Evolutionary conservation across 2,797 vertebrate genomes (phyloP).

Genomic region (Falco berigora): DNA sequence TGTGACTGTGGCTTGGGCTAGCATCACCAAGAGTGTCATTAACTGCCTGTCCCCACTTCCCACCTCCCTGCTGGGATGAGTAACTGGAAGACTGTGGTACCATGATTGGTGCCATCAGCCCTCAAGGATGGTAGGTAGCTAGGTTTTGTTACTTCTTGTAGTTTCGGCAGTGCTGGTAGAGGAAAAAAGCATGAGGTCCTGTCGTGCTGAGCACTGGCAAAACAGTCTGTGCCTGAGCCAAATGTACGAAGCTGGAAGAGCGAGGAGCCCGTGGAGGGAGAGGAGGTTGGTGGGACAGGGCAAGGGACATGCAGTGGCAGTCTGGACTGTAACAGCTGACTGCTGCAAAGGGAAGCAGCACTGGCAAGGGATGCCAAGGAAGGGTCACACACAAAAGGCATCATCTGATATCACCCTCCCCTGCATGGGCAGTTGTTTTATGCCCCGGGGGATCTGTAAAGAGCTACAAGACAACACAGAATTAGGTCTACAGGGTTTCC

Average conservation of each 20-base stretch:
- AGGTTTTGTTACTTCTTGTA: background rate
- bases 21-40: background rate
- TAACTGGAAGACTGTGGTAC: background rate
- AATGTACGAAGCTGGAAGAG: background rate
- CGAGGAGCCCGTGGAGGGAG: background rate
- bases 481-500: background rate
- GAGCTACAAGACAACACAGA: background rate
- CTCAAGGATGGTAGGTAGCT: background rate
- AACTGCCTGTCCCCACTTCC: background rate
- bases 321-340: background rate
- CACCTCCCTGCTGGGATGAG: background rate
- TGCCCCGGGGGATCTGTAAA: background rate
- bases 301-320: background rate
- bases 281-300: fast-evolving
- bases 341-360: background rate
- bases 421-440: background rate
- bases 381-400: background rate
- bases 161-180: background rate
- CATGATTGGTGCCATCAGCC: too few relatives aligned
- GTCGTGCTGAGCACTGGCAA: background rate
- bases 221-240: background rate
- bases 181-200: background rate
- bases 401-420: background rate
- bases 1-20: background rate
- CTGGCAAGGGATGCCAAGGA: background rate